phyloP scores from a whole-genome alignment of 2,797 vertebrate genomes.

The Pangasius krempfi region DNA sequence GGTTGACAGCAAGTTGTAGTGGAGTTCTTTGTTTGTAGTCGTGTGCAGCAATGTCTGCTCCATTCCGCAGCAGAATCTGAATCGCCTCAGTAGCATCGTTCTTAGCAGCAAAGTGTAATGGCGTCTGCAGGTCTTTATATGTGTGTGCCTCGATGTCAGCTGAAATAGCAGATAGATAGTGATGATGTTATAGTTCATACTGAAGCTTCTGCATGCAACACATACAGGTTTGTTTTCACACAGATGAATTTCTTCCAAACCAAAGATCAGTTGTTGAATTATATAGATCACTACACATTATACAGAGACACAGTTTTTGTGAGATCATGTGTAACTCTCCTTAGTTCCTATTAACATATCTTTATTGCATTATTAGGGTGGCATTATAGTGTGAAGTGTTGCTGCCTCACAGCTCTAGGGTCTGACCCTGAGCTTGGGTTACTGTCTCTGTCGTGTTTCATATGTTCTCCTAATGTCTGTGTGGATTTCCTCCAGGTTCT shows the following conservation, averaged over 20 bases:
- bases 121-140: slow-evolving; percentile 64
- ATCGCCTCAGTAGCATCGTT: slow-evolving; percentile 64
- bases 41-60: slow-evolving; percentile 61
- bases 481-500: not conserved
- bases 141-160: slow-evolving; percentile 65
- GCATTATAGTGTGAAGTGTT: not conserved
- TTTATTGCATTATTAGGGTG: not conserved
- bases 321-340: not conserved
- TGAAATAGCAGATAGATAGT: slow-evolving; percentile 45
- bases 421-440: not conserved
- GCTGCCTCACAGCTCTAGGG: not conserved
- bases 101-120: slow-evolving; percentile 74
- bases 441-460: not conserved
- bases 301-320: not conserved
- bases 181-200: too few relatives aligned
- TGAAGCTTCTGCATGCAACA: not conserved
- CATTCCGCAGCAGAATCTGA: slow-evolving; percentile 61
- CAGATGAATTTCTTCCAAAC: not conserved
- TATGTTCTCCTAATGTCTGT: not conserved
- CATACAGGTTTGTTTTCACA: not conserved
- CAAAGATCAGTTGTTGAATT: not conserved
- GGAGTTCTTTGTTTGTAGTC: slow-evolving; percentile 72
- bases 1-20: slow-evolving; percentile 70
- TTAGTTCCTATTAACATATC: not conserved
- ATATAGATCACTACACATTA: not conserved